Evolutionary conservation across 2,113 vertebrate species (phyloP).

Genomic region (Brachyistius frenatus): DNA sequence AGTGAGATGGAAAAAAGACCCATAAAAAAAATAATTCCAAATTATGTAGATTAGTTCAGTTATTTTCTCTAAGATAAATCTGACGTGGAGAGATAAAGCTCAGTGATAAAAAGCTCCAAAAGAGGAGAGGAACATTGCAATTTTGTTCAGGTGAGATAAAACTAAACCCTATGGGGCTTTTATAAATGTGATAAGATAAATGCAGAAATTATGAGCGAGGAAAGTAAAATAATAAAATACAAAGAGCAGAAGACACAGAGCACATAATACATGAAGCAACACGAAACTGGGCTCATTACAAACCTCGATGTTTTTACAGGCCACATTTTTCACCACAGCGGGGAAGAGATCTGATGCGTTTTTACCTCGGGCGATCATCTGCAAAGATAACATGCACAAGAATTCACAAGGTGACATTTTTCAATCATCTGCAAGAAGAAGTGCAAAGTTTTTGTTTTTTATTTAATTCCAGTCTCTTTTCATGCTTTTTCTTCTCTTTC

Average conservation of each 20-base stretch:
- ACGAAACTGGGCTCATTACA: constrained; percentile 34
- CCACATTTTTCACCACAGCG: constrained; percentile 98
- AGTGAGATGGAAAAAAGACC: background rate
- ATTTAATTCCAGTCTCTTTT: constrained; percentile 22
- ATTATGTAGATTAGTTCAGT: constrained; percentile 39
- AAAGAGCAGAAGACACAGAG: background rate
- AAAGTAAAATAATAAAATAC: constrained; percentile 14
- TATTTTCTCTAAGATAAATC: constrained; percentile 19
- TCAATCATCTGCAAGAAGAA: background rate
- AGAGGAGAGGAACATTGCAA: constrained; percentile 23
- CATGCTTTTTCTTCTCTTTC: constrained; percentile 15
- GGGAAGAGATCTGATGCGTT: constrained; percentile 98
- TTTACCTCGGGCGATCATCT: constrained; percentile 99
- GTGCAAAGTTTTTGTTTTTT: background rate
- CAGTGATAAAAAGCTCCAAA: constrained; percentile 21
- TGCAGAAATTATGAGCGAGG: constrained; percentile 13
- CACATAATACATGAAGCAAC: constrained; percentile 4
- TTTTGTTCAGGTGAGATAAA: constrained; percentile 53
- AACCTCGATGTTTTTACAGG: constrained; percentile 99
- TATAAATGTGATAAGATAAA: constrained; percentile 25
- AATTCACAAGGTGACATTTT: constrained; percentile 23
- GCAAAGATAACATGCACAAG: constrained; percentile 18
- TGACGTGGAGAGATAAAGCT: constrained; percentile 13
- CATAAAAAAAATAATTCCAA: constrained; percentile 5
- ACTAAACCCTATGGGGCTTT: background rate